Percentiles rank a stretch among this genome's conserved stretches.
Conservation (phyloP, 2,797 vertebrate genomes). For the Chelon labrosus region DNA sequence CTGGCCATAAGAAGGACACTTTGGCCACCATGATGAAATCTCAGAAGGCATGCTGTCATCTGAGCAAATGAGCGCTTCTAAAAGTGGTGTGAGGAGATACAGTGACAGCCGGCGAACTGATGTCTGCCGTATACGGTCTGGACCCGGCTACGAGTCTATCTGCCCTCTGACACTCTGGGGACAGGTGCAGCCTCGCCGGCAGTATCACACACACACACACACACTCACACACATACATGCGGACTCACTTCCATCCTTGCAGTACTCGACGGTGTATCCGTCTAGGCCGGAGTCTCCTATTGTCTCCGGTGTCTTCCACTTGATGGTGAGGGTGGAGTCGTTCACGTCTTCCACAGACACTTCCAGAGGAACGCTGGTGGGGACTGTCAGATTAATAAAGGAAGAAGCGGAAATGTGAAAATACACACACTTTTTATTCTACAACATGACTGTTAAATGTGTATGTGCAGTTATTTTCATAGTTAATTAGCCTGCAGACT, state of each 20-base stretch:
- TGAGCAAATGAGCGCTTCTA: conserved; percentile 75
- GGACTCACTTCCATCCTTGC: conserved; percentile 92
- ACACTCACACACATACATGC: conserved; percentile 34
- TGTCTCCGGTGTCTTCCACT: conserved; percentile 89
- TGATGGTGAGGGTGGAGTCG: conserved; percentile 86
- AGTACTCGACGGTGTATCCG: conserved; percentile 92
- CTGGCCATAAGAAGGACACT: conserved; percentile 55
- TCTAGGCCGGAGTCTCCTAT: conserved; percentile 84
- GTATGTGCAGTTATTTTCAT: not conserved
- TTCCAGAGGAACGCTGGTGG: conserved; percentile 87
- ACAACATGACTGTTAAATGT: not conserved
- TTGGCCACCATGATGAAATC: conserved; percentile 62
- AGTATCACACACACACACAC: conserved; percentile 35
- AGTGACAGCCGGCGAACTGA: conserved; percentile 76
- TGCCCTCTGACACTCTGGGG: conserved; percentile 73
- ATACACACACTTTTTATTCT: not conserved
- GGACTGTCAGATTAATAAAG: conserved; percentile 76
- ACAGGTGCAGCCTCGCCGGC: conserved; percentile 78
- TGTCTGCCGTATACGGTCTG: conserved; percentile 77
- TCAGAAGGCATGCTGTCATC: conserved; percentile 70
- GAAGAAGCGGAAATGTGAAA: not conserved
- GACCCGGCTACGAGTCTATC: conserved; percentile 67
- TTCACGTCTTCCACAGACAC: conserved; percentile 89
- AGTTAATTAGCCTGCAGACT: not conserved
- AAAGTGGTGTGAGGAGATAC: conserved; percentile 77